phyloP scores from a whole-genome alignment of 2,888 invertebrate genomes.

The Petrolisthes cinctipes region DNA sequence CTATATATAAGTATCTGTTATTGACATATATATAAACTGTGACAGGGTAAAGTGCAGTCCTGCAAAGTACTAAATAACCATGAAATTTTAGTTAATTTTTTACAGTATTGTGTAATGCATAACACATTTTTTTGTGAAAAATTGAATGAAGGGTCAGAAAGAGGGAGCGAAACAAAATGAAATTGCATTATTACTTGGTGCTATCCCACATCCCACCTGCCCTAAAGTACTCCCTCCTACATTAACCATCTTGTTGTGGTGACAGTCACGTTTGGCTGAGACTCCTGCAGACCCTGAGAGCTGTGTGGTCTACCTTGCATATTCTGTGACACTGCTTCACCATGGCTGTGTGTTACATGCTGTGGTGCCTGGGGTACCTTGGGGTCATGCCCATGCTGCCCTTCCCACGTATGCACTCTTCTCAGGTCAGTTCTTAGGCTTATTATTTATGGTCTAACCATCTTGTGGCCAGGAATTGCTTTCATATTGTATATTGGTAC shows the following conservation, averaged over 20 bases:
- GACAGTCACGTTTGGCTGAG: slow-evolving; percentile 73
- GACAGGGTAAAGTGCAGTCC: too few species aligned
- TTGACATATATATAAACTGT: too few species aligned
- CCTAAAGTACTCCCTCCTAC: background rate
- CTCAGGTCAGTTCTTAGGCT: slow-evolving; percentile 71
- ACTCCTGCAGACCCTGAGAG: slow-evolving; percentile 74
- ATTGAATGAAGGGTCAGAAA: background rate
- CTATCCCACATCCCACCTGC: too few species aligned
- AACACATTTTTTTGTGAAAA: too few species aligned
- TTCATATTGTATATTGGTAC: too few species aligned
- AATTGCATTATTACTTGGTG: background rate
- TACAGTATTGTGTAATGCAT: too few species aligned
- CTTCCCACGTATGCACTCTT: slow-evolving; percentile 83
- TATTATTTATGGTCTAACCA: too few species aligned
- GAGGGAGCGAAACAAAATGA: background rate
- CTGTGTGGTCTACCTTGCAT: slow-evolving; percentile 84
- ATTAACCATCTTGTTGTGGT: slow-evolving; percentile 17
- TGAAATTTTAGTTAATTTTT: too few species aligned
- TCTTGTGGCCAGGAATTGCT: too few species aligned
- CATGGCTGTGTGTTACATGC: slow-evolving; percentile 87
- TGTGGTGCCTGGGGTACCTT: slow-evolving; percentile 84
- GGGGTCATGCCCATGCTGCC: slow-evolving; percentile 81
- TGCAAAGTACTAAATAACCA: too few species aligned
- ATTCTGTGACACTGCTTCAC: slow-evolving; percentile 85
- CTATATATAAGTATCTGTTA: too few species aligned